These are phyloP conservation scores for Thera obeliscata DNA, from an alignment of 2,888 invertebrate genomes.

Conservation along the genomic window DNA sequence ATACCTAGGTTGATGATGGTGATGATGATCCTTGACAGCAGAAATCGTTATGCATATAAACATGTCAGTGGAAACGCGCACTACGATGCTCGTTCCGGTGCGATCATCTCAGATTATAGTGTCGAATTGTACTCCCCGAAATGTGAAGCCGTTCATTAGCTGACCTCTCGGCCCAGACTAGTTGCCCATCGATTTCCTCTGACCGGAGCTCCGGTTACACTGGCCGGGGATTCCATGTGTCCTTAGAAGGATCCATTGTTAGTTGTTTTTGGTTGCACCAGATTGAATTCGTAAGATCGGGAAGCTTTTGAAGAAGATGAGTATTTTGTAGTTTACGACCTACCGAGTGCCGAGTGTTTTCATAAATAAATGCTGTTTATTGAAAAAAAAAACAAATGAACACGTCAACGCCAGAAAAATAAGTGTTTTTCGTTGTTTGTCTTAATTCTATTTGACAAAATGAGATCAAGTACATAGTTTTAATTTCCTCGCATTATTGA, in stretches of 20 bases:
- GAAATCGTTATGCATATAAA: too few species aligned
- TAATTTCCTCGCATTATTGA: too few species aligned
- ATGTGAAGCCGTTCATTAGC: slow-evolving; percentile 54
- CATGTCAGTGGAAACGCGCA: slow-evolving; percentile 57
- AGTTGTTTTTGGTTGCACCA: slow-evolving; percentile 51
- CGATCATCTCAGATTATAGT: slow-evolving; percentile 71
- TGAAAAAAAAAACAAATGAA: too few species aligned
- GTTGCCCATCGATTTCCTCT: slow-evolving; percentile 38
- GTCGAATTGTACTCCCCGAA: slow-evolving; percentile 73
- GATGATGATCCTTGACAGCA: too few species aligned
- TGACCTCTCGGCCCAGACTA: slow-evolving; percentile 43
- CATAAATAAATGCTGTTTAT: too few species aligned
- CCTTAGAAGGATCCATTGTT: slow-evolving; percentile 71
- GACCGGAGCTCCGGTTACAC: slow-evolving; percentile 48
- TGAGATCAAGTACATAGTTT: too few species aligned
- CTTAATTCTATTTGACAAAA: too few species aligned
- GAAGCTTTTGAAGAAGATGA: slow-evolving; percentile 45
- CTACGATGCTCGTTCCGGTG: slow-evolving; percentile 71
- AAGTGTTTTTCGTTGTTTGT: too few species aligned
- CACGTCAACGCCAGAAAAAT: too few species aligned
- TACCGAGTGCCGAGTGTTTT: too few species aligned
- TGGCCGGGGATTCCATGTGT: slow-evolving; percentile 65
- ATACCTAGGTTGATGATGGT: too few species aligned
- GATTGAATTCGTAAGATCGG: slow-evolving; percentile 44
- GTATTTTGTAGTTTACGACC: not conserved